Conservation (phyloP, 2,888 invertebrate genomes). For the Elegia similella region DNA sequence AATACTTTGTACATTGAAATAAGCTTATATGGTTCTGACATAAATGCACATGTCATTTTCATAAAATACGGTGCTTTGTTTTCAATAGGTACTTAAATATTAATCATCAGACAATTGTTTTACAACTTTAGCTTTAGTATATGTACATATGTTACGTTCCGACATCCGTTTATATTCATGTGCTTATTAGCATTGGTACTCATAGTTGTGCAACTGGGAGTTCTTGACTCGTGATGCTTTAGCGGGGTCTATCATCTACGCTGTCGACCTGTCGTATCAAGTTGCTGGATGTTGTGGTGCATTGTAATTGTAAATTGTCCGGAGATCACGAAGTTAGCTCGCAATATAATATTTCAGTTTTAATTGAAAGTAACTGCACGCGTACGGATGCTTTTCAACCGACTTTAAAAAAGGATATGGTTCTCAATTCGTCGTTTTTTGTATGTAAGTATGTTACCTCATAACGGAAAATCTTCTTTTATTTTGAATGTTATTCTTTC, state of each 20-base stretch:
- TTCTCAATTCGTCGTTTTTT: no score
- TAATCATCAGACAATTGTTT: conserved; percentile 21
- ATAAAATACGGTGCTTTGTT: background rate
- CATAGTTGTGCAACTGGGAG: conserved; percentile 17
- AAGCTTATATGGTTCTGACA: no score
- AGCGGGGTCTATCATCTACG: conserved; percentile 14
- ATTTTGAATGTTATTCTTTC: no score
- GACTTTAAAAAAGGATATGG: no score
- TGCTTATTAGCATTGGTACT: conserved; percentile 19
- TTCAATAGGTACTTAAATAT: conserved; percentile 2
- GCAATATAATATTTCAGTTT: background rate
- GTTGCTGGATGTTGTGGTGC: conserved; percentile 17
- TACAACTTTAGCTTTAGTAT: conserved; percentile 19
- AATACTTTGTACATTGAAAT: no score
- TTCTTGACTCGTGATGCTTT: conserved; percentile 26
- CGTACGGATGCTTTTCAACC: no score
- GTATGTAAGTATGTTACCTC: no score
- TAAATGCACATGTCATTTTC: background rate
- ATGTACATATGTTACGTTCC: conserved; percentile 18
- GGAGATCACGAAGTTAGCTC: conserved; percentile 35
- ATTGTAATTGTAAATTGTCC: conserved; percentile 40
- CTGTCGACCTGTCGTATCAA: conserved; percentile 11
- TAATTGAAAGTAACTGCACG: conserved; percentile 14
- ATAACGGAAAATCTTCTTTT: no score
- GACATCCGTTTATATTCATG: conserved; percentile 3